A percentile compares a stretch with the other conserved stretches of the same genome.
Conservation (phyloP, 2,888 invertebrate genomes). For the Doris montereyensis region DNA sequence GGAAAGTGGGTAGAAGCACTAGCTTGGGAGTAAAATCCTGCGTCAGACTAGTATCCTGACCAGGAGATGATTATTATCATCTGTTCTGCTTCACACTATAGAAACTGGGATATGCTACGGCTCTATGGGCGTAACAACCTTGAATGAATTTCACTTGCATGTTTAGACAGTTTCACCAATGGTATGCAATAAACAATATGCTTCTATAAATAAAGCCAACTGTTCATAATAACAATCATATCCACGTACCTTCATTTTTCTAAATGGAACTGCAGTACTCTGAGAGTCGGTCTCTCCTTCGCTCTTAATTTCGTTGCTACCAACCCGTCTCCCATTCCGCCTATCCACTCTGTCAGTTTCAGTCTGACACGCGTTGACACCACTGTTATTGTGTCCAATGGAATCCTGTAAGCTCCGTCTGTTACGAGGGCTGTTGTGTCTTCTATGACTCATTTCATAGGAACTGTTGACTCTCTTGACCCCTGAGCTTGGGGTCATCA, state of each 20-base stretch:
- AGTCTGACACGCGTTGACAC: neutral
- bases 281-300: slow-evolving; percentile 29
- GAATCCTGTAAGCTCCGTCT: neutral
- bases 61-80: no score
- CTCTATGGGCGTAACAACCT: no score
- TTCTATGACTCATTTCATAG: neutral
- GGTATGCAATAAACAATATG: no score
- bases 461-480: neutral
- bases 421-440: neutral
- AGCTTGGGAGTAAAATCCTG: no score
- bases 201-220: no score
- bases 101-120: no score
- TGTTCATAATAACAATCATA: no score
- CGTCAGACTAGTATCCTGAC: no score
- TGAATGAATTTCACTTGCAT: no score
- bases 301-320: neutral
- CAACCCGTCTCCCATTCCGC: neutral
- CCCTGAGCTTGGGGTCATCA: neutral
- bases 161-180: no score
- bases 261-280: slow-evolving; percentile 40
- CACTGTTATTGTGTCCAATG: neutral
- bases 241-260: slow-evolving; percentile 45
- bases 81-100: no score
- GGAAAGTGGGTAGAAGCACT: no score
- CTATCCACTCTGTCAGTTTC: neutral